Evolutionary conservation across 2,113 vertebrate species (phyloP), one percentile per base, ranked within the genome.

Genomic region (Callithrix jacchus): DNA sequence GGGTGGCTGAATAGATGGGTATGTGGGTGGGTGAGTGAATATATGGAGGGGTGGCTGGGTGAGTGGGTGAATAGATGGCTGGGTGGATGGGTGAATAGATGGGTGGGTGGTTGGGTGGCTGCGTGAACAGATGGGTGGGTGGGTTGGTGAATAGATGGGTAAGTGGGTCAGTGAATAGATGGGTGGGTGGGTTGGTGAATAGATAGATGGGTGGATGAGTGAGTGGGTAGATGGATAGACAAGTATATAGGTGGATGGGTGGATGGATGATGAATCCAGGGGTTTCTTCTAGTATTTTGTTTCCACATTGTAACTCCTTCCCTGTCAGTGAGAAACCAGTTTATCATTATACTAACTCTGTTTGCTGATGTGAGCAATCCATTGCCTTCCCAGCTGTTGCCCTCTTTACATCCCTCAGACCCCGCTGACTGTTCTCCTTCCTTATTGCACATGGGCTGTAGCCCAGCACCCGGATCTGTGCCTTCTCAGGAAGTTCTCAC

Each of bases 341-440:
- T 30, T 37, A 1, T n/a, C 11, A 0, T 25, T 21, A 8, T 23
- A 40, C 8, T 4, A 10, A 7, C 1, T 45, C 2, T 8, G 0
- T 77, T 35, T 27, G 9, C 8, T 54, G 30, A 7, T 6, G 7
- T 25, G 35, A 82, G 40, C 17, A 17, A 2, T 20, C 23, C 32
- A 30, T 73, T 14, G 8, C 2, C 35, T 25, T 32, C 8, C 54
- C 25, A 18, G 56, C n/a, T 13, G 66, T 3, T 35, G 7, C 54
- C 18, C 42, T 45, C n/a, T 40, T 49, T 42, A 40, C 35, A 35
- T 35, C 77, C 27, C 49, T 32, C 21, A 7, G 21, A 17, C 3
- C 32, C 25, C 21, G 20, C 14, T 27, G 32, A 9, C 56, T 42
- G 13, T 66, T 37, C 8, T 85, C 7, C 54, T 79, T 30, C 12